Evolutionary conservation across 2,888 invertebrate genomes (phyloP), one percentile per base, ranked within the genome.

Genomic region (Hyles lineata): DNA sequence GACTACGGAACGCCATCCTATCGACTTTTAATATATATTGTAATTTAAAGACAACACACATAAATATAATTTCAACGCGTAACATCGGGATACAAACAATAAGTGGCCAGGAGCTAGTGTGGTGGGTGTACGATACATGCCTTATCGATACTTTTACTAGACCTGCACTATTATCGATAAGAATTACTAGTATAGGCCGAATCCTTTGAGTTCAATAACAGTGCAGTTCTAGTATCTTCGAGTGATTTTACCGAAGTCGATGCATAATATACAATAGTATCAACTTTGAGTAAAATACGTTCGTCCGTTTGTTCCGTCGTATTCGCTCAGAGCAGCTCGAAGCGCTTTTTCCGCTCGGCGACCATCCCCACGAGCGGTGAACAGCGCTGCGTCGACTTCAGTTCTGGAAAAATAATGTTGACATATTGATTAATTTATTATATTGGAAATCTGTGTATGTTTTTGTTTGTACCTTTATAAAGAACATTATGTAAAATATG

Each of bases 321-420:
- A n/a, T 67, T 75, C 75, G 77, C 75, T 80, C 77, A 85, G 71
- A 76, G 73, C 79, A 95, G 92, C 89, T 96, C 96, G 93, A 96
- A 96, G 88, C 95, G 95, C 90, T 96, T 96, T 92, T 96, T 96
- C 87, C 96, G 95, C 92, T 96, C 96, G 85, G 96, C 96, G 92
- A 97, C 97, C 96, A 96, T 96, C 89, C 97, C 97, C 89, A 95
- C 95, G 84, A 96, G 95, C 87, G 96, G 95, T 87, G 92, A 88
- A 83, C 95, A 92, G 76, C 93, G 92, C 77, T 89, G 84, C 35
- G 78, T 78, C 73, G 84, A 75, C 77, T 83, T 92, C 82, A 92
- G 83, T 95, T 95, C 93, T 95, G 94, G 58, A 79, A 80, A 78
- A 73, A 70, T 59, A 19, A 70, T 29, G 5, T 58, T 21, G 52